These are phyloP conservation scores for Calosoma granatense DNA, from an alignment of 1,140 invertebrate genomes.

Conservation along the genomic window DNA sequence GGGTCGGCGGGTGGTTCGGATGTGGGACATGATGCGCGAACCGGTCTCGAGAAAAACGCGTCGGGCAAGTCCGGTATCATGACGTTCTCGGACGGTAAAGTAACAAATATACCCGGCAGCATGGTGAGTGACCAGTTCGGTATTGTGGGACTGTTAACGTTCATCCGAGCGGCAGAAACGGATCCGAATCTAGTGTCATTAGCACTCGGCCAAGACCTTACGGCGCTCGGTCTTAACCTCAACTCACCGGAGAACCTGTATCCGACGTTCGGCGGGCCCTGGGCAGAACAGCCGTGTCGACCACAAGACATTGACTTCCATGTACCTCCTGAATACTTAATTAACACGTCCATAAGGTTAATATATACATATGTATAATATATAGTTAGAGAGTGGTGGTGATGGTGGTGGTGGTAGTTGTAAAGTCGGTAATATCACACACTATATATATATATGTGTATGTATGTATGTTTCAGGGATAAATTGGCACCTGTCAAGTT, in stretches of 20 bases:
- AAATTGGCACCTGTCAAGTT: slow-evolving; percentile 92
- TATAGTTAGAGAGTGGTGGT: too few relatives aligned
- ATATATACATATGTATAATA: slow-evolving; percentile 11
- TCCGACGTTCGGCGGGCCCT: slow-evolving; percentile 95
- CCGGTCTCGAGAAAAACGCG: slow-evolving; percentile 33
- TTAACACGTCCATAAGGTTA: slow-evolving; percentile 76
- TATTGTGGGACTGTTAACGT: slow-evolving; percentile 94
- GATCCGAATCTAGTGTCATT: slow-evolving; percentile 91
- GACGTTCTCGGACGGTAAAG: slow-evolving; percentile 90
- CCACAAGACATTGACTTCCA: slow-evolving; percentile 98
- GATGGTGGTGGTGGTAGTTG: too few relatives aligned
- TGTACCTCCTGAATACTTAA: slow-evolving; percentile 97
- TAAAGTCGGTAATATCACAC: too few relatives aligned
- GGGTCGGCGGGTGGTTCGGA: slow-evolving; percentile 39
- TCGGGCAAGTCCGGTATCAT: slow-evolving; percentile 63
- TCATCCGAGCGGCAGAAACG: slow-evolving; percentile 93
- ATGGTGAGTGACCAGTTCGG: slow-evolving; percentile 99
- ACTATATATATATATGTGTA: too few relatives aligned
- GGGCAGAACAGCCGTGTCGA: slow-evolving; percentile 93
- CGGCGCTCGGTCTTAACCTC: slow-evolving; percentile 92
- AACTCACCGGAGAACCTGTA: slow-evolving; percentile 95
- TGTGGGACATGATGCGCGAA: slow-evolving; percentile 23
- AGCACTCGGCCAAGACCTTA: slow-evolving; percentile 93
- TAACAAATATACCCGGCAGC: slow-evolving; percentile 94
- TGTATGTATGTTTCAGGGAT: slow-evolving; percentile 46